Conservation (phyloP, 2,797 vertebrate genomes). For the Hyperoplus immaculatus region DNA sequence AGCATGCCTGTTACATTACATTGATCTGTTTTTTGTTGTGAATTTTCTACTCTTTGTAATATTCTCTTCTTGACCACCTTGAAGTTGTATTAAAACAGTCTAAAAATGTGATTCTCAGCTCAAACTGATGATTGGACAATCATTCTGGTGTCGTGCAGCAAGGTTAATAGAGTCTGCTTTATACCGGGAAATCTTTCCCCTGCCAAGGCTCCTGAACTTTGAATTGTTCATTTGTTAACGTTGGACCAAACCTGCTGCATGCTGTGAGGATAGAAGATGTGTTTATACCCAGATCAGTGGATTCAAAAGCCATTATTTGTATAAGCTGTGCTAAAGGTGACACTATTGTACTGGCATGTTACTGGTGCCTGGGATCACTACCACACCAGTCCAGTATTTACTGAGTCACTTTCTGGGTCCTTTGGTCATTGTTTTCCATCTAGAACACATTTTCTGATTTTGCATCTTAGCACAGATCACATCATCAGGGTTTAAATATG, state of each 20-base stretch:
- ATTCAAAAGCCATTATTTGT: constrained; percentile 72
- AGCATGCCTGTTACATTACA: constrained; percentile 18
- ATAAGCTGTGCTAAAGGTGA: constrained; percentile 67
- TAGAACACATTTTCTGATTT: constrained; percentile 35
- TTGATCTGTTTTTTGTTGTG: constrained; percentile 18
- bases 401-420: constrained; percentile 42
- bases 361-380: constrained; percentile 45
- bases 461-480: constrained; percentile 31
- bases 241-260: constrained; percentile 18
- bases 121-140: constrained; percentile 22
- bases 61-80: constrained; percentile 1
- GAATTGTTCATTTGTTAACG: constrained; percentile 1
- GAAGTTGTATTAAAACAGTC: constrained; percentile 23
- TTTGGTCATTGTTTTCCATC: constrained; percentile 46
- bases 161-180: constrained; percentile 18
- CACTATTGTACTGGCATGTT: constrained; percentile 66
- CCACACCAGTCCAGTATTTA: constrained; percentile 69
- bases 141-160: constrained; percentile 22
- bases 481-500: constrained; percentile 62
- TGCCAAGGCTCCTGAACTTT: constrained; percentile 7
- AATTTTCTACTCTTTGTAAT: constrained; percentile 29
- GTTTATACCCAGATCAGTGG: constrained; percentile 29
- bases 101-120: constrained; percentile 46
- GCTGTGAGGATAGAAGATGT: constrained; percentile 19
- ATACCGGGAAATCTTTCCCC: not conserved